Conservation (phyloP, 2,113 vertebrate species). For the Neodontobutis hainanensis region DNA sequence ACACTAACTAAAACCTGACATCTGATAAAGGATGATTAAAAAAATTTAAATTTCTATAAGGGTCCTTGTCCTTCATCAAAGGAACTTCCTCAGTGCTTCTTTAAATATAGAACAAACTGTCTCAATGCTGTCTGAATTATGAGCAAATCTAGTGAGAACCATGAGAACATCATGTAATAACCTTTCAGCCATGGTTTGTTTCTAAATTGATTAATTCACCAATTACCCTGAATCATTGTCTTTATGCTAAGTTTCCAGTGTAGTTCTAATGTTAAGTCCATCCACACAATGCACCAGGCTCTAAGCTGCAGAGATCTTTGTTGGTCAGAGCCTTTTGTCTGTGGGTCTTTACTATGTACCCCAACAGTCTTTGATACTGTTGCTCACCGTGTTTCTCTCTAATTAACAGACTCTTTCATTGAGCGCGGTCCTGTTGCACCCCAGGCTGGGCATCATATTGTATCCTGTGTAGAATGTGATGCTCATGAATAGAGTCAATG, state of each 20-base stretch:
- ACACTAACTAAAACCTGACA: too few relatives aligned
- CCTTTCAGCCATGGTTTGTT: not conserved
- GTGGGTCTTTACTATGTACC: constrained; percentile 35
- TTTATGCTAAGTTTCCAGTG: constrained; percentile 3
- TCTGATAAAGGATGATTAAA: too few relatives aligned
- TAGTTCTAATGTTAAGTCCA: constrained; percentile 3
- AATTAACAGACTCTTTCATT: constrained; percentile 72
- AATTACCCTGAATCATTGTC: not conserved
- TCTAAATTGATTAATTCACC: not conserved
- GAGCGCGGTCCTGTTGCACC: constrained; percentile 55
- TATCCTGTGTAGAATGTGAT: constrained; percentile 61
- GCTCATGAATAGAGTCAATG: constrained; percentile 68
- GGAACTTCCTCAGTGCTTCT: too few relatives aligned
- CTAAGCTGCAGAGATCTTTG: not conserved
- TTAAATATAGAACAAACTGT: too few relatives aligned
- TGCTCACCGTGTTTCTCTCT: constrained; percentile 54
- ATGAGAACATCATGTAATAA: too few relatives aligned
- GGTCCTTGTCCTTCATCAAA: too few relatives aligned
- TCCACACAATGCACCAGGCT: not conserved
- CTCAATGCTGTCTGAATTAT: too few relatives aligned
- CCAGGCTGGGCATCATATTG: constrained; percentile 69
- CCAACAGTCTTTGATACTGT: constrained; percentile 58
- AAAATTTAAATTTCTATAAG: too few relatives aligned
- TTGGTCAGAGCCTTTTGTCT: constrained; percentile 14
- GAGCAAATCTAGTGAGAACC: too few relatives aligned